Percentiles rank a stretch among this genome's conserved stretches.
Conservation (phyloP, 2,797 vertebrate species). For the Cryptoprocta ferox region DNA sequence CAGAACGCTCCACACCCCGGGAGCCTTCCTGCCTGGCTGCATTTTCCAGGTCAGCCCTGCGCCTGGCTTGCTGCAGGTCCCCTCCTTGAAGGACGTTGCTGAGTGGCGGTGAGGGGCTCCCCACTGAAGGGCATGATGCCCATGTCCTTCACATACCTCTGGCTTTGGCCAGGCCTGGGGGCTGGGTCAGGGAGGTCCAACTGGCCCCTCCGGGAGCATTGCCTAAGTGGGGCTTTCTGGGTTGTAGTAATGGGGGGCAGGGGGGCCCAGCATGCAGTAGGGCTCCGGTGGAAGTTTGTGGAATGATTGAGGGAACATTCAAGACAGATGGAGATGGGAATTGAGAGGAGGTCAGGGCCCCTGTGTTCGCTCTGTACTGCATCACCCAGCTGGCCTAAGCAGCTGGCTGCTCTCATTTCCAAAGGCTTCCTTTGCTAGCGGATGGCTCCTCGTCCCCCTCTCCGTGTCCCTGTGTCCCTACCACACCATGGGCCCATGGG, state of each 20-base stretch:
- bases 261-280: background rate
- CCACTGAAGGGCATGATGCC: accelerated
- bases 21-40: background rate
- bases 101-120: background rate
- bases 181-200: background rate
- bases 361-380: accelerated
- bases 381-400: background rate
- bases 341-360: background rate
- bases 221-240: accelerated
- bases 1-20: accelerated
- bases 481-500: too few relatives aligned
- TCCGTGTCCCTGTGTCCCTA: background rate
- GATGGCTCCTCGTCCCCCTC: background rate
- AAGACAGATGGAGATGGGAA: background rate
- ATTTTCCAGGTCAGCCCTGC: accelerated
- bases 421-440: background rate
- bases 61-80: background rate
- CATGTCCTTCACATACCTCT: accelerated
- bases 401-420: background rate
- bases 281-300: background rate
- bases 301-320: background rate
- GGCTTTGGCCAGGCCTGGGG: background rate
- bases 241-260: background rate
- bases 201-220: accelerated
- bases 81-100: background rate